Evolutionary conservation across 2,888 invertebrate genomes (phyloP).

Genomic region (Eupithecia pulchellata): DNA sequence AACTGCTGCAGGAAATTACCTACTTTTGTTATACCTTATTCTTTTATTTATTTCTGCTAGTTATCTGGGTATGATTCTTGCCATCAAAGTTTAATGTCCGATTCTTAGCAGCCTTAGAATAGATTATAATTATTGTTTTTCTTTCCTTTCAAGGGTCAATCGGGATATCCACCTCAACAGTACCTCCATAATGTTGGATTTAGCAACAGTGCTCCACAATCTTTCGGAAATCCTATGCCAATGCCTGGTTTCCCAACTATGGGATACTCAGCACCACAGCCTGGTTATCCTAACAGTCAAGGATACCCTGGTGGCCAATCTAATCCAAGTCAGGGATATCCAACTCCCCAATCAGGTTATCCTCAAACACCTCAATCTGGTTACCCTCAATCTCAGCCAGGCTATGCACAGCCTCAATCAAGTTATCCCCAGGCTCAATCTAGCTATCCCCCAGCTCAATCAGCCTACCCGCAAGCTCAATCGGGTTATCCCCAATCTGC

Average conservation of each 20-base stretch:
- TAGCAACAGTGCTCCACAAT: slow-evolving; percentile 79
- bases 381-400: slow-evolving; percentile 48
- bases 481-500: slow-evolving; percentile 50
- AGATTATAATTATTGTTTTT: slow-evolving; percentile 50
- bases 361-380: slow-evolving; percentile 48
- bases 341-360: slow-evolving; percentile 44
- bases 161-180: slow-evolving; percentile 81
- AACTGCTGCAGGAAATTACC: slow-evolving; percentile 26
- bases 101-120: slow-evolving; percentile 43
- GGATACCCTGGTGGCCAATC: slow-evolving; percentile 60
- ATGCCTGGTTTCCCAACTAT: slow-evolving; percentile 76
- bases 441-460: slow-evolving; percentile 43
- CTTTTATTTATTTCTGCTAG: not conserved
- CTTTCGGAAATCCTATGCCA: slow-evolving; percentile 80
- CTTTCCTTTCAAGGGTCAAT: slow-evolving; percentile 81
- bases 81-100: not conserved
- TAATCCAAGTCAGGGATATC: slow-evolving; percentile 51
- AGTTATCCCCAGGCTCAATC: slow-evolving; percentile 47
- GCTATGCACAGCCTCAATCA: slow-evolving; percentile 43
- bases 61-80: not conserved
- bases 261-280: slow-evolving; percentile 73
- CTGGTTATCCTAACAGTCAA: slow-evolving; percentile 62
- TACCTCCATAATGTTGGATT: slow-evolving; percentile 81
- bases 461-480: slow-evolving; percentile 42
- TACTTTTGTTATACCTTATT: not conserved